phyloP scores from a whole-genome alignment of 2,888 invertebrate species.

The Lacanobia oleracea region DNA sequence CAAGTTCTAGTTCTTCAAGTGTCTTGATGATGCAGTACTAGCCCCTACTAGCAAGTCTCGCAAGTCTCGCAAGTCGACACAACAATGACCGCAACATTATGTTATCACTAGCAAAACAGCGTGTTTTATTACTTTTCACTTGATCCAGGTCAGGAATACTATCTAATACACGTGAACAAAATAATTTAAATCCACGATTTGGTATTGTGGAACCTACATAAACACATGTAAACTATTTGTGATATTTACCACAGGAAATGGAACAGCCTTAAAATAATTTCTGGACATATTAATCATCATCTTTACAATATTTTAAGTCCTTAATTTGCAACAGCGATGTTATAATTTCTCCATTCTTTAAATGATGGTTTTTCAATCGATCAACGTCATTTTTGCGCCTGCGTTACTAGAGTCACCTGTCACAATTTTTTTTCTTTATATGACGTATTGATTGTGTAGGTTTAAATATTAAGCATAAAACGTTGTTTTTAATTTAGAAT shows the following conservation, averaged over 20 bases:
- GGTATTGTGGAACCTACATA: too few relatives aligned
- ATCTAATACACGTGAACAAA: not conserved
- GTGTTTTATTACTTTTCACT: not conserved
- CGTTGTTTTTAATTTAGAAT: not conserved
- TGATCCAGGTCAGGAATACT: not conserved
- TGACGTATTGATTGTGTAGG: constrained; percentile 8
- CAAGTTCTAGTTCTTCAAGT: not conserved
- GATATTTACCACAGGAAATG: constrained; percentile 27
- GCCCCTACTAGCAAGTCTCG: not conserved
- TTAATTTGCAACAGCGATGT: not conserved
- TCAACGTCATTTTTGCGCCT: constrained; percentile 19
- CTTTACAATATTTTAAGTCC: not conserved
- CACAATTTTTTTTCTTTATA: not conserved
- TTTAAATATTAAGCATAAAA: not conserved
- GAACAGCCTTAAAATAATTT: not conserved
- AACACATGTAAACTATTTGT: not conserved
- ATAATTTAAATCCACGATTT: not conserved
- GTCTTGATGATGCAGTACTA: too few relatives aligned
- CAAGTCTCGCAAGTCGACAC: not conserved
- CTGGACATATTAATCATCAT: not conserved
- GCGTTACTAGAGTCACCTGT: constrained; percentile 10
- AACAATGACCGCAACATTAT: not conserved
- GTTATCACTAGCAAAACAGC: not conserved
- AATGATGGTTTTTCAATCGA: not conserved
- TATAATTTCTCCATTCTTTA: not conserved